Percentiles rank a stretch among this genome's conserved stretches.
Evolutionary conservation across 2,888 invertebrate species (phyloP).

Genomic region (Tachina grossa): DNA sequence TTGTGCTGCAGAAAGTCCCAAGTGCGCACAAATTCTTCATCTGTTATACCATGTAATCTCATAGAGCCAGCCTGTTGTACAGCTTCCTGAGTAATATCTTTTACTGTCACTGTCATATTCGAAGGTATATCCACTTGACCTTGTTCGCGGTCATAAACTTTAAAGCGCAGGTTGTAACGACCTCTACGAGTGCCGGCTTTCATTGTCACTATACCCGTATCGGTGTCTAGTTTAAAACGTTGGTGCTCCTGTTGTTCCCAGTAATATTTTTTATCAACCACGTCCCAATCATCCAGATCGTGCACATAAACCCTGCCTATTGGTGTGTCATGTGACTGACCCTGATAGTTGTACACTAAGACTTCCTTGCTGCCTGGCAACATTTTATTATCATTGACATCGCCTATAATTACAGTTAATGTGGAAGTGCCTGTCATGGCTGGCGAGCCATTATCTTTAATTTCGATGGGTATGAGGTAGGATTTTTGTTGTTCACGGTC

Average conservation of each 20-base stretch:
- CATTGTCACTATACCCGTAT: slow-evolving; percentile 97
- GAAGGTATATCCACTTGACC: slow-evolving; percentile 97
- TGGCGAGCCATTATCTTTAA: slow-evolving; percentile 97
- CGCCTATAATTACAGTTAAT: slow-evolving; percentile 97
- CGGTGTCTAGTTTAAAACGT: slow-evolving; percentile 93
- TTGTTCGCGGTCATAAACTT: slow-evolving; percentile 95
- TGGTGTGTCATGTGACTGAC: slow-evolving; percentile 93
- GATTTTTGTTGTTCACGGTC: slow-evolving; percentile 97
- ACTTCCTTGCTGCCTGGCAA: slow-evolving; percentile 98
- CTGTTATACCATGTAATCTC: slow-evolving; percentile 94
- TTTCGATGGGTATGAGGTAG: slow-evolving; percentile 97
- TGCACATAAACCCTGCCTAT: slow-evolving; percentile 98
- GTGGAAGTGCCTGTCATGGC: slow-evolving; percentile 97
- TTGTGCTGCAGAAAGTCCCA: slow-evolving; percentile 95
- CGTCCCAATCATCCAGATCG: slow-evolving; percentile 99
- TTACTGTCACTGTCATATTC: slow-evolving; percentile 95
- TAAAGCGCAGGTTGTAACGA: slow-evolving; percentile 90
- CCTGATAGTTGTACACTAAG: slow-evolving; percentile 97
- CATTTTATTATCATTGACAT: slow-evolving; percentile 99
- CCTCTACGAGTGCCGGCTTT: slow-evolving; percentile 95
- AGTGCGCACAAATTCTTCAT: slow-evolving; percentile 97
- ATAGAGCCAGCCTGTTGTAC: slow-evolving; percentile 97
- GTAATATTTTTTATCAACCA: slow-evolving; percentile 97
- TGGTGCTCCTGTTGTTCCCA: slow-evolving; percentile 94
- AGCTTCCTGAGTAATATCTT: slow-evolving; percentile 96